Percentiles rank a stretch among this genome's conserved stretches.
phyloP scores from a whole-genome alignment of 2,113 vertebrate species.

The Bothrops jararaca region DNA sequence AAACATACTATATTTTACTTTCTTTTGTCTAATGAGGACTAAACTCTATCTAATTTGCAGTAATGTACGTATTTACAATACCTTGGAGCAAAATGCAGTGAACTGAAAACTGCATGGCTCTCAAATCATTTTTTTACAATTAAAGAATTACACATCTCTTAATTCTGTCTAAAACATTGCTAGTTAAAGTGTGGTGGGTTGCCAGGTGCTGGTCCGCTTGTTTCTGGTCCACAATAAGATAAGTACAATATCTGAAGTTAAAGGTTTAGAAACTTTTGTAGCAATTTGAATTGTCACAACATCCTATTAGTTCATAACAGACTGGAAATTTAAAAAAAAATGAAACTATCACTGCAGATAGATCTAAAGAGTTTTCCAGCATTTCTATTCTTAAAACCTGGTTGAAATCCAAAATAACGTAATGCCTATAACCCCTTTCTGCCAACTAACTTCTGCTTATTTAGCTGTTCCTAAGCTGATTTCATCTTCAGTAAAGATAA shows the following conservation, averaged over 20 bases:
- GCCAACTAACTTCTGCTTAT: not conserved
- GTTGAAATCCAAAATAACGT: not conserved
- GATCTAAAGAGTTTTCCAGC: not conserved
- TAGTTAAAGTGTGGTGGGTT: not conserved
- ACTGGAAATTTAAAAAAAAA: not conserved
- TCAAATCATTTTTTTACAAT: not conserved
- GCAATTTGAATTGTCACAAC: not conserved
- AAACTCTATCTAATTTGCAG: not conserved
- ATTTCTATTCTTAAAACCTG: constrained; percentile 12
- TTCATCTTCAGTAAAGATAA: not conserved
- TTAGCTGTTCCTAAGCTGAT: not conserved
- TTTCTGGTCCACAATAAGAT: not conserved
- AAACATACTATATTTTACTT: not conserved
- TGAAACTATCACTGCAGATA: not conserved
- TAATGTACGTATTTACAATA: not conserved
- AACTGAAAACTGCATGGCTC: not conserved
- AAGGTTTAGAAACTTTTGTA: not conserved
- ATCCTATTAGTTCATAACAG: not conserved
- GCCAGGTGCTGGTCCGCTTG: not conserved
- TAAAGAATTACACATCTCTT: constrained; percentile 17
- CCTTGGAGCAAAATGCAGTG: not conserved
- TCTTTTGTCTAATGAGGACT: not conserved
- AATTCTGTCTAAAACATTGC: not conserved
- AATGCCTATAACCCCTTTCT: not conserved
- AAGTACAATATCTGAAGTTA: not conserved